Evolutionary conservation across 2,113 vertebrate species (phyloP), one percentile per base, ranked within the genome.

Genomic region (Ascaphus truei): DNA sequence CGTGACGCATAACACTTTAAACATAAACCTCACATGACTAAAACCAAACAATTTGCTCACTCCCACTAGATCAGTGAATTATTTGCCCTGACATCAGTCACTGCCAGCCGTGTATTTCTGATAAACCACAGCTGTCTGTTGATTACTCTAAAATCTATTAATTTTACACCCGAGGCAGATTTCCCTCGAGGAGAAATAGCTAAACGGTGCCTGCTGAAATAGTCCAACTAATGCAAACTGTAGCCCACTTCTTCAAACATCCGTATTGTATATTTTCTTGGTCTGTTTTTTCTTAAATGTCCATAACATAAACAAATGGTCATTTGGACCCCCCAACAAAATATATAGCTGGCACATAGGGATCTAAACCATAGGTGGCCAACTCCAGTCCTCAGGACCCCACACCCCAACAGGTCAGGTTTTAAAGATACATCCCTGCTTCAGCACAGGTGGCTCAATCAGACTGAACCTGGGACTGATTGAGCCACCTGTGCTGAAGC

Each of bases 101-200:
- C 71, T 72, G 73, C 75, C 77, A 82, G 75, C 71, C 71, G 73
- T 85, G 50, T 78, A 72, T 82, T 83, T 85, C 79, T 84, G 77
- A 86, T 87, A 86, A 86, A 84, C 81, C 79, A 62, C 68, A 69
- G 62, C 82, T 84, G 79, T 82, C 73, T 80, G 79, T 72, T 72
- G 73, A 64, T 52, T 78, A 59, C 63, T 79, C 68, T 74, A 81
- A 76, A 82, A 83, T 83, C 79, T 81, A 73, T 85, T 71, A 77
- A 80, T 84, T 83, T 87, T 78, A 80, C 75, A 82, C 62, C 60
- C 80, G 62, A 67, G 77, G 68, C 71, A 76, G 77, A 73, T 83
- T 74, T 80, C 76, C 84, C 76, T 71, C 77, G 62, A 74, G 77
- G 61, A 55, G 74, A 85, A 81, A 80, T 77, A 80, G 75, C 77